Conservation (phyloP, 2,888 invertebrate genomes). For the Cheilosia scutellata region DNA sequence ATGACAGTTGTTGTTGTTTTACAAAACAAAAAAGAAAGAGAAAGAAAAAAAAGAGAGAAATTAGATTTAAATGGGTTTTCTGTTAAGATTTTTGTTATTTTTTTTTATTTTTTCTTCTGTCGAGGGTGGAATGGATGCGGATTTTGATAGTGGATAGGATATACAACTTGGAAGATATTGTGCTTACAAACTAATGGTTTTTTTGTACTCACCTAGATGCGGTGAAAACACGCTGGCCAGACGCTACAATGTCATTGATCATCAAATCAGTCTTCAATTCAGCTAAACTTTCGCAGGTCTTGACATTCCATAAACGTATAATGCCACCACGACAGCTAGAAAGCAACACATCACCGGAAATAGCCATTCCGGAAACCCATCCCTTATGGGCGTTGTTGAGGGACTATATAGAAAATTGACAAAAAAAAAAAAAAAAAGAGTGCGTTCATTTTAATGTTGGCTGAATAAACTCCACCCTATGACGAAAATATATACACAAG, state of each 20-base stretch:
- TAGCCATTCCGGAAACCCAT: conserved; percentile 92
- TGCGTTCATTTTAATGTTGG: not conserved
- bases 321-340: conserved; percentile 91
- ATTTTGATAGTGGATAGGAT: conserved; percentile 56
- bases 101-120: conserved; percentile 15
- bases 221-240: conserved; percentile 89
- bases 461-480: not conserved
- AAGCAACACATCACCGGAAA: conserved; percentile 86
- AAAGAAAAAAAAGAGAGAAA: conserved; percentile 62
- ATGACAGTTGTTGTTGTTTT: not conserved
- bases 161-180: conserved; percentile 17
- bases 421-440: not conserved
- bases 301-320: conserved; percentile 90
- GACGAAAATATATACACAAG: not conserved
- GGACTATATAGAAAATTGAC: conserved; percentile 83
- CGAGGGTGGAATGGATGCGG: conserved; percentile 30
- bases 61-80: conserved; percentile 62
- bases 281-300: conserved; percentile 87
- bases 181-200: conserved; percentile 14
- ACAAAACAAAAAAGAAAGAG: conserved; percentile 29
- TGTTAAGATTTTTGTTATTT: conserved; percentile 7
- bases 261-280: conserved; percentile 89
- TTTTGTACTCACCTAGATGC: conserved; percentile 90
- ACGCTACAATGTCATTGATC: conserved; percentile 89
- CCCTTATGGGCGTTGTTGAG: conserved; percentile 94